Base-by-base conservation (phyloP, 1,140 invertebrate genomes). In the Teleopsis dalmanni region DNA sequence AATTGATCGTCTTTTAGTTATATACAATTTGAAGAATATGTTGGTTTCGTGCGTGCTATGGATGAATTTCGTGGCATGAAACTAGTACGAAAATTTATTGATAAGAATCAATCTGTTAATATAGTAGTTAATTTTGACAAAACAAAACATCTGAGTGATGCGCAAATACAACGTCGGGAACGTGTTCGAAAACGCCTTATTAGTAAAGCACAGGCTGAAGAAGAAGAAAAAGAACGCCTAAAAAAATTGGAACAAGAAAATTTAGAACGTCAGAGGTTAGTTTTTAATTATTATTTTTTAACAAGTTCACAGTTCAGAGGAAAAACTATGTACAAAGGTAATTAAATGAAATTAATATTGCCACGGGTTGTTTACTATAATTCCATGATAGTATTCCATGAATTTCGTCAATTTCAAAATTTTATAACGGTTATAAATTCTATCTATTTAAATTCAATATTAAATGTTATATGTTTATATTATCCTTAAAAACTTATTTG, bases 41-140 rank as follows among this genome's bases (percentile, higher is more conserved):
- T 93, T 44, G 84, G 88, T 31, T 98, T 98, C 78, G 88, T 91
- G 0, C 86, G 88, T 57, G 88, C 90, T 13, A 97, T 98, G 93
- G 88, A 95, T 64, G 83, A 88, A 23, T 75, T 98, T 10, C 73
- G 88, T 47, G 90, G 89, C 1, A 89, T 87, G 77, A 96, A 95
- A 67, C 68, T 98, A 9, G 68, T 96, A 10, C 82, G 84, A 38
- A 90, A 89, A 57, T 79, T 81, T 26, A 52, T 82, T 78, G 66
- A 81, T 74, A 65, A 92, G 78, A 80, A 88, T 0, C 72, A 76
- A 46, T 75, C 76, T 55, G 77, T 79, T 50, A 70, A 73, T 56
- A 77, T 81, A 25, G 64, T 84, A 77, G 87, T 96, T 11, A 89
- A 90, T 67, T 98, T 96, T 79, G 95, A 98, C 71, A 88, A 83